These are phyloP conservation scores for Zalophus californianus DNA, from an alignment of 2,797 vertebrate species.

Conservation along the genomic window DNA sequence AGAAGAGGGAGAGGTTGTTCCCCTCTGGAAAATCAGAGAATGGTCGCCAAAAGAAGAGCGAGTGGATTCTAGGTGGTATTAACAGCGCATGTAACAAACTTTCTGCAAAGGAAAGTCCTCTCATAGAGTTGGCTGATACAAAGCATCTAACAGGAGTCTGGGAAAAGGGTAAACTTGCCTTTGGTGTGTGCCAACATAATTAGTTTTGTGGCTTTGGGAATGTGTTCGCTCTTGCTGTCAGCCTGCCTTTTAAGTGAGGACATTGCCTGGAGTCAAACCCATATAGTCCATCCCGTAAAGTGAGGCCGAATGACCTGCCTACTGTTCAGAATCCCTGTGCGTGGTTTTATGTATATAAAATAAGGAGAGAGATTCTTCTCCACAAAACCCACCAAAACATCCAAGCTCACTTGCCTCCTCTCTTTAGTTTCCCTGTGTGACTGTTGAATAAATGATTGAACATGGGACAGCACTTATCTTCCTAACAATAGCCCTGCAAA, in stretches of 20 bases:
- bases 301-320: neutral
- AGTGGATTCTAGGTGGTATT: neutral
- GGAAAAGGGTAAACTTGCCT: neutral
- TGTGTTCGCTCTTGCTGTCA: neutral
- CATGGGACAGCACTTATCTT: slow-evolving; percentile 83
- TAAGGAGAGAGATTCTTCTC: slow-evolving; percentile 35
- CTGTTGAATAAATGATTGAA: slow-evolving; percentile 87
- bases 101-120: slow-evolving; percentile 33
- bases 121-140: neutral
- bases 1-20: neutral
- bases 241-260: neutral
- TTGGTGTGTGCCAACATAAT: slow-evolving; percentile 5
- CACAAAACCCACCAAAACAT: neutral
- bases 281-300: neutral
- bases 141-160: neutral
- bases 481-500: slow-evolving; percentile 86
- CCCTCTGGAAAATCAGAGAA: neutral
- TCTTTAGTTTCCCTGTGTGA: slow-evolving; percentile 78
- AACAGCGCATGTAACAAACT: neutral
- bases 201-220: slow-evolving; percentile 25
- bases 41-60: neutral
- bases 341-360: slow-evolving; percentile 47
- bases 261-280: neutral
- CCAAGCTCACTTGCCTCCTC: slow-evolving; percentile 78
- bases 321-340: neutral